Percentiles rank a stretch among this genome's conserved stretches.
phyloP scores from a whole-genome alignment of 2,113 vertebrate genomes.

The Delphinus delphis region DNA sequence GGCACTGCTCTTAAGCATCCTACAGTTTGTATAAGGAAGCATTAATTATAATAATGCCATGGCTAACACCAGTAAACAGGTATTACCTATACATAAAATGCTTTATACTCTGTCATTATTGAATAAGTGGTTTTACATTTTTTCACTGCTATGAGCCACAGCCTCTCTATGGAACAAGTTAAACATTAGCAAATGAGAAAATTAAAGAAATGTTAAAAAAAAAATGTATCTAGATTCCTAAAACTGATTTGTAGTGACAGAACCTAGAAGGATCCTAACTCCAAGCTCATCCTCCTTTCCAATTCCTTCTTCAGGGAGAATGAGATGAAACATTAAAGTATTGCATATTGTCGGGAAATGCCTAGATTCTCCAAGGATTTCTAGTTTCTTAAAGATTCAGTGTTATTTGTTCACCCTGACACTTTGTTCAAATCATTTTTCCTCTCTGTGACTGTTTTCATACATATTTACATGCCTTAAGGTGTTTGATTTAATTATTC shows the following conservation, averaged over 20 bases:
- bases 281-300: not conserved
- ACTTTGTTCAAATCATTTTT: not conserved
- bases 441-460: not conserved
- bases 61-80: not conserved
- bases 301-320: not conserved
- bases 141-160: not conserved
- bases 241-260: not conserved
- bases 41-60: slow-evolving; percentile 28
- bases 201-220: not conserved
- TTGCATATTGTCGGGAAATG: not conserved
- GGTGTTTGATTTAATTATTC: not conserved
- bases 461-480: not conserved
- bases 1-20: not conserved
- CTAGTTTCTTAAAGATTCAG: not conserved
- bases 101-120: not conserved
- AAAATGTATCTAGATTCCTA: not conserved
- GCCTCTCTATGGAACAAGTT: not conserved
- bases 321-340: not conserved
- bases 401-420: not conserved
- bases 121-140: not conserved
- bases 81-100: not conserved
- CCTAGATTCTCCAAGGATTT: not conserved
- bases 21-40: not conserved
- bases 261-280: not conserved
- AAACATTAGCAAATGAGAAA: not conserved